A percentile compares a stretch with the other conserved stretches of the same genome.
phyloP scores from a whole-genome alignment of 2,888 invertebrate genomes.

The Drosophila multiciliata region DNA sequence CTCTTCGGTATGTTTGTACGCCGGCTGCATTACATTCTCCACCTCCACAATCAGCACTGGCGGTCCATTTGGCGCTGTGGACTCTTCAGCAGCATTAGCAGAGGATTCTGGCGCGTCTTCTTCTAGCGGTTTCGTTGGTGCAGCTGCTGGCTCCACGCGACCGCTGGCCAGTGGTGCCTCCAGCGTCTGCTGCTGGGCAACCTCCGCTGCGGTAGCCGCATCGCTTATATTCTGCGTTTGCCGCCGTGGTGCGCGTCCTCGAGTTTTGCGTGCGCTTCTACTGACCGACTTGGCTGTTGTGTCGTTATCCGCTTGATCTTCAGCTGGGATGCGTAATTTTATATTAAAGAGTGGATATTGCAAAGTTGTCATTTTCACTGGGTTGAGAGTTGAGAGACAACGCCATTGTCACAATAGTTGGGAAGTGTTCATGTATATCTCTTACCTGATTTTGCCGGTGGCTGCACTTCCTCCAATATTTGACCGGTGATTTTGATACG shows the following conservation, averaged over 20 bases:
- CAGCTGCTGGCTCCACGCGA: slow-evolving; percentile 20
- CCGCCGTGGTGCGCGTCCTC: slow-evolving; percentile 85
- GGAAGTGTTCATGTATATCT: slow-evolving; percentile 23
- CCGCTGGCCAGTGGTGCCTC: slow-evolving; percentile 46
- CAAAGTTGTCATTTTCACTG: slow-evolving; percentile 89
- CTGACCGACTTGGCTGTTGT: slow-evolving; percentile 82
- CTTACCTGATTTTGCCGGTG: slow-evolving; percentile 85
- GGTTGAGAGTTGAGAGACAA: slow-evolving; percentile 74
- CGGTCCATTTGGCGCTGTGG: slow-evolving; percentile 11
- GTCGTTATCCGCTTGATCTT: slow-evolving; percentile 86
- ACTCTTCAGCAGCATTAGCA: slow-evolving; percentile 13
- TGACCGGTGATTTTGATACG: slow-evolving; percentile 93
- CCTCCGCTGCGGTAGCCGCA: slow-evolving; percentile 16
- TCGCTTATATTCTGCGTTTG: slow-evolving; percentile 42
- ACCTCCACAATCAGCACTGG: slow-evolving; percentile 96
- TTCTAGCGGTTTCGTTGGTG: slow-evolving; percentile 32
- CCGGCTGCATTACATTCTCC: slow-evolving; percentile 95
- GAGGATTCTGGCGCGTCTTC: not conserved
- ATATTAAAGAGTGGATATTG: slow-evolving; percentile 93
- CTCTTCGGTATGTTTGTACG: slow-evolving; percentile 96
- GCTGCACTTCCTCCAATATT: slow-evolving; percentile 89
- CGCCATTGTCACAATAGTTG: slow-evolving; percentile 56
- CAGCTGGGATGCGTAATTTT: slow-evolving; percentile 92
- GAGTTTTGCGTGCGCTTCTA: slow-evolving; percentile 85
- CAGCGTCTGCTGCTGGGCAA: slow-evolving; percentile 46